Evolutionary conservation across 1,140 invertebrate genomes (phyloP).

Genomic region (Drosophila nebulosa): DNA sequence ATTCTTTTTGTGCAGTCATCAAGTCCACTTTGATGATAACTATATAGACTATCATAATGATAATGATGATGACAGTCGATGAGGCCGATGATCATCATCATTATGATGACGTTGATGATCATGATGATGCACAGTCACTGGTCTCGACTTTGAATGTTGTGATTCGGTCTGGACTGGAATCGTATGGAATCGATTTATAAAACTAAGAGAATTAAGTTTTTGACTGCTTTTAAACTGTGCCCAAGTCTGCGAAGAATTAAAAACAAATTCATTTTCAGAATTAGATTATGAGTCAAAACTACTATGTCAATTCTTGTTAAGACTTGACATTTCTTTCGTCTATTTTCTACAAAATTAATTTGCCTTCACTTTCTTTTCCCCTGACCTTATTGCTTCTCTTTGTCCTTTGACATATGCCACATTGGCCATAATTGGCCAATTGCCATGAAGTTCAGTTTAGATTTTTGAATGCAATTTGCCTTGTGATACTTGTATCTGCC

Average conservation of each 20-base stretch:
- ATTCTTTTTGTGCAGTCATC: conserved; percentile 39
- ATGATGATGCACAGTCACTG: neutral
- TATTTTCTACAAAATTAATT: neutral
- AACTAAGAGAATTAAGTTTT: too few relatives aligned
- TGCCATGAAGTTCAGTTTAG: neutral
- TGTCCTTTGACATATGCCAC: conserved; percentile 43
- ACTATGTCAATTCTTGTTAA: too few relatives aligned
- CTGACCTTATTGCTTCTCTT: neutral
- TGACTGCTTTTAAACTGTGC: too few relatives aligned
- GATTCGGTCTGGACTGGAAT: too few relatives aligned
- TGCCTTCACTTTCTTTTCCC: neutral
- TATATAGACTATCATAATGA: conserved; percentile 15
- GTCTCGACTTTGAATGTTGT: neutral
- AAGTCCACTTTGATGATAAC: conserved; percentile 37
- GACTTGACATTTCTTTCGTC: too few relatives aligned
- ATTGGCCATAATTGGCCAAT: conserved; percentile 18
- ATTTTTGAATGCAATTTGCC: conserved; percentile 28
- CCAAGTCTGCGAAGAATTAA: too few relatives aligned
- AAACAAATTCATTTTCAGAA: too few relatives aligned
- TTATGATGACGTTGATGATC: conserved; percentile 5
- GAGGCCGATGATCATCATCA: too few relatives aligned
- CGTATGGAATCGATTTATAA: too few relatives aligned
- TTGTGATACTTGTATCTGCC: conserved; percentile 12
- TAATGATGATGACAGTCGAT: conserved; percentile 22
- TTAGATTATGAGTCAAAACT: too few relatives aligned